Percentiles rank a stretch among this genome's conserved stretches.
Evolutionary conservation across 35 echinoderm and acorn worm species (phyloP).

Genomic region (Stichopus chloronotus): DNA sequence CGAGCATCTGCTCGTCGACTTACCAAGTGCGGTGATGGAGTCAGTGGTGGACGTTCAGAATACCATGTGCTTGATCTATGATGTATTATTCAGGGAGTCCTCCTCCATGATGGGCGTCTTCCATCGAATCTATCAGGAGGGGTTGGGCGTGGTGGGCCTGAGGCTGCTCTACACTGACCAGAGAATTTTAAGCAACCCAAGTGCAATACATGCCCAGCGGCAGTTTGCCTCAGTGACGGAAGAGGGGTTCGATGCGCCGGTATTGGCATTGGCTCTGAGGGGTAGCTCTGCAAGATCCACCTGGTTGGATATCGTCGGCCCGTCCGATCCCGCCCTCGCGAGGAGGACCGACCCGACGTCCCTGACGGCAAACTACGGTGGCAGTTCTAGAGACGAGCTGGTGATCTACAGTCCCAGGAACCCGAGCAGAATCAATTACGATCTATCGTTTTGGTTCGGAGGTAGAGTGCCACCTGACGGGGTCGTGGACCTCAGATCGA

Average conservation of each 20-base stretch:
- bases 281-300: slow-evolving; percentile 72
- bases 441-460: slow-evolving; percentile 91
- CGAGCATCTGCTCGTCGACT: slow-evolving; percentile 39
- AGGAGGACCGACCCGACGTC: slow-evolving; percentile 89
- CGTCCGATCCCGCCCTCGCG: slow-evolving; percentile 86
- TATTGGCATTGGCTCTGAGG: slow-evolving; percentile 76
- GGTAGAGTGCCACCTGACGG: slow-evolving; percentile 78
- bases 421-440: slow-evolving; percentile 81
- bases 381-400: slow-evolving; percentile 70
- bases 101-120: slow-evolving; percentile 71
- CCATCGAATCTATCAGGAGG: slow-evolving; percentile 79
- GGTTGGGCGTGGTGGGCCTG: slow-evolving; percentile 75
- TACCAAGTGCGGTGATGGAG: slow-evolving; percentile 58
- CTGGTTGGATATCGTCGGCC: slow-evolving; percentile 86
- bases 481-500: slow-evolving; percentile 57
- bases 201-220: slow-evolving; percentile 41
- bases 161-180: slow-evolving; percentile 76
- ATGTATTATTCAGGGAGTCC: slow-evolving; percentile 69
- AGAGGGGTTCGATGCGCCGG: slow-evolving; percentile 31
- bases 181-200: slow-evolving; percentile 38
- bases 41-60: slow-evolving; percentile 78
- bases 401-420: slow-evolving; percentile 85
- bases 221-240: neutral
- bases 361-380: slow-evolving; percentile 83
- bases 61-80: slow-evolving; percentile 84